Conservation (phyloP, 1,140 invertebrate genomes). For the Pollicipes pollicipes region DNA sequence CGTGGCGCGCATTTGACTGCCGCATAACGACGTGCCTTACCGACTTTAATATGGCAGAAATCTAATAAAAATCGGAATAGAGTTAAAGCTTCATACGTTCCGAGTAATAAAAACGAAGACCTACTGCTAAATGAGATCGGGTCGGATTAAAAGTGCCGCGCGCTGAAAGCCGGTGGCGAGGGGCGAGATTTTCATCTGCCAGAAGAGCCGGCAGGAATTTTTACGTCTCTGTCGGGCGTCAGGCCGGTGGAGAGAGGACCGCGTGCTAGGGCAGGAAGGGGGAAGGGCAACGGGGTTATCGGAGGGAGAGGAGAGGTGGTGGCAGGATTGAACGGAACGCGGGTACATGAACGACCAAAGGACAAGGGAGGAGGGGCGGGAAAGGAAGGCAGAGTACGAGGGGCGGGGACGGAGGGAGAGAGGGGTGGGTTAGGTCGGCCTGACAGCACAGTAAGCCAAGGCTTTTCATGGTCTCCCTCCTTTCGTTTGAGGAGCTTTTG, state of each 20-base stretch:
- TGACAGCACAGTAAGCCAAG: too few species aligned
- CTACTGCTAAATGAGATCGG: not conserved
- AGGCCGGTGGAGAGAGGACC: not conserved
- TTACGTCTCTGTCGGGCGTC: not conserved
- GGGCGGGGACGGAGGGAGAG: slow-evolving; percentile 4
- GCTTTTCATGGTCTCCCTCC: too few species aligned
- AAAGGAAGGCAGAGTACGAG: not conserved
- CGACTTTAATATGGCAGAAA: not conserved
- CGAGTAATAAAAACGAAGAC: slow-evolving; percentile 2
- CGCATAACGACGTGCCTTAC: slow-evolving; percentile 1
- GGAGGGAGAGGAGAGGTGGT: too few species aligned
- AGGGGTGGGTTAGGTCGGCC: too few species aligned
- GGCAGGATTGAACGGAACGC: too few species aligned
- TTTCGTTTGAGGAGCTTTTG: too few species aligned
- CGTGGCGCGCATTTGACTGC: not conserved
- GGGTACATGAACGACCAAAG: too few species aligned
- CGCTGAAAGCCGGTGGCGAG: not conserved
- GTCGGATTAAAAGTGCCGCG: not conserved
- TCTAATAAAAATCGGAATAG: slow-evolving; percentile 2
- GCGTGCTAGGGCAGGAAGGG: not conserved
- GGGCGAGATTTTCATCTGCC: not conserved
- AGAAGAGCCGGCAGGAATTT: not conserved
- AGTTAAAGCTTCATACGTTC: not conserved
- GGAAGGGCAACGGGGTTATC: not conserved
- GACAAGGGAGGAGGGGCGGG: not conserved